Evolutionary conservation across 2,888 invertebrate species (phyloP).

Genomic region (Ferdinandea cuprea): DNA sequence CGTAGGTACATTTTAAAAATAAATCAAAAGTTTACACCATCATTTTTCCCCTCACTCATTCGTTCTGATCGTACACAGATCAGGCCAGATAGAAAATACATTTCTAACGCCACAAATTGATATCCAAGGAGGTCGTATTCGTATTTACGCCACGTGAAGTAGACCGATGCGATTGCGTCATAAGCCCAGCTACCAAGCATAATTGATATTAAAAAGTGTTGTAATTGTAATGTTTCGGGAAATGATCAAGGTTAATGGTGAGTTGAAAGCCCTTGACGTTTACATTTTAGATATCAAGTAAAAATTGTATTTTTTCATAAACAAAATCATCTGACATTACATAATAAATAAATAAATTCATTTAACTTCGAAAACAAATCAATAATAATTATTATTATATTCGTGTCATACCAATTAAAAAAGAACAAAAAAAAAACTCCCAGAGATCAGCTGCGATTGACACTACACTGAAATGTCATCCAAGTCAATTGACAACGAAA

Average conservation of each 20-base stretch:
- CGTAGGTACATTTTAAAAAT: slow-evolving; percentile 2
- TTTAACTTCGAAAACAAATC: neutral
- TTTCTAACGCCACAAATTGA: neutral
- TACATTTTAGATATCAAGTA: neutral
- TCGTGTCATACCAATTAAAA: slow-evolving; percentile 12
- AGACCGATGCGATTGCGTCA: slow-evolving; percentile 14
- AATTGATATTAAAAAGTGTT: neutral
- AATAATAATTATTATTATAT: neutral
- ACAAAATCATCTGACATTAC: neutral
- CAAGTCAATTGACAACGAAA: slow-evolving; percentile 5
- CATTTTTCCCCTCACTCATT: neutral
- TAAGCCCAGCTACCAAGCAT: neutral
- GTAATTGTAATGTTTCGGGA: neutral
- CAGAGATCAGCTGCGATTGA: neutral
- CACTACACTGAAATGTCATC: slow-evolving; percentile 7
- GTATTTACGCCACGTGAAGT: slow-evolving; percentile 10
- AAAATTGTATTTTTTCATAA: too few species aligned
- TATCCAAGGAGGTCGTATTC: slow-evolving; percentile 18
- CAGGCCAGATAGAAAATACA: neutral
- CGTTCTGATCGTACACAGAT: neutral
- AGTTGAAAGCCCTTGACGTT: neutral
- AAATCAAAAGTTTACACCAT: slow-evolving; percentile 4
- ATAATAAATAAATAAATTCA: neutral
- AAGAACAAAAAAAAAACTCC: neutral
- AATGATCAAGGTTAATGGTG: slow-evolving; percentile 3